phyloP scores from a whole-genome alignment of 2,888 invertebrate genomes.

The Hartigia nigra region DNA sequence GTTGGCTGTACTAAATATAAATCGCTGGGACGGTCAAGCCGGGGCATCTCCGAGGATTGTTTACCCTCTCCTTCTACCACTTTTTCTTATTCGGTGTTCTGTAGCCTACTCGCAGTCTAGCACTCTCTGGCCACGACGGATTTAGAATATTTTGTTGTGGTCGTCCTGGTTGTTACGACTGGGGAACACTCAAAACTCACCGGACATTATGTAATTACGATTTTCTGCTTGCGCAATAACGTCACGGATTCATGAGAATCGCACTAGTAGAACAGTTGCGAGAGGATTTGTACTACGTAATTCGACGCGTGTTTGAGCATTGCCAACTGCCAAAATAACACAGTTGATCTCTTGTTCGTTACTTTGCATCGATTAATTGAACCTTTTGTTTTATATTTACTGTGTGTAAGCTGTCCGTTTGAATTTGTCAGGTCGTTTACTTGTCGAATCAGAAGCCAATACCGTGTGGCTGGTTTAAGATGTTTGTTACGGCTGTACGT shows the following conservation, averaged over 20 bases:
- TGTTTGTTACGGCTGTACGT: not conserved
- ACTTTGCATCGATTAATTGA: not conserved
- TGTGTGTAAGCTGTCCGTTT: not conserved
- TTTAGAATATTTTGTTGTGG: constrained; percentile 4
- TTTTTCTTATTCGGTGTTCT: not conserved
- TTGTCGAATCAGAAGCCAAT: not conserved
- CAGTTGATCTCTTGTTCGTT: not conserved
- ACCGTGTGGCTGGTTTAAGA: not conserved
- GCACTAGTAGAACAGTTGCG: not conserved
- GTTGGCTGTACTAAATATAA: constrained; percentile 2
- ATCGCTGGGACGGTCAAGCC: not conserved
- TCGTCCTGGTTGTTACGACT: not conserved
- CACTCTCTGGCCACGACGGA: not conserved
- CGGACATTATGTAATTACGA: not conserved
- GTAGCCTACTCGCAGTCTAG: not conserved
- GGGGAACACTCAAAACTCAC: not conserved
- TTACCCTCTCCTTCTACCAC: not conserved
- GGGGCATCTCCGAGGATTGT: not conserved
- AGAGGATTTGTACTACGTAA: not conserved
- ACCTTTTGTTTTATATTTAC: not conserved
- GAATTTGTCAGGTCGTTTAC: not conserved
- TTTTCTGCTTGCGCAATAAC: constrained; percentile 4
- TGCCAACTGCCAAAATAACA: not conserved
- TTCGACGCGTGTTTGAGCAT: not conserved
- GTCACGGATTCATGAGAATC: not conserved